A percentile compares a stretch with the other conserved stretches of the same genome.
Evolutionary conservation across 2,113 vertebrate species (phyloP).

Genomic region (Otus sunia): DNA sequence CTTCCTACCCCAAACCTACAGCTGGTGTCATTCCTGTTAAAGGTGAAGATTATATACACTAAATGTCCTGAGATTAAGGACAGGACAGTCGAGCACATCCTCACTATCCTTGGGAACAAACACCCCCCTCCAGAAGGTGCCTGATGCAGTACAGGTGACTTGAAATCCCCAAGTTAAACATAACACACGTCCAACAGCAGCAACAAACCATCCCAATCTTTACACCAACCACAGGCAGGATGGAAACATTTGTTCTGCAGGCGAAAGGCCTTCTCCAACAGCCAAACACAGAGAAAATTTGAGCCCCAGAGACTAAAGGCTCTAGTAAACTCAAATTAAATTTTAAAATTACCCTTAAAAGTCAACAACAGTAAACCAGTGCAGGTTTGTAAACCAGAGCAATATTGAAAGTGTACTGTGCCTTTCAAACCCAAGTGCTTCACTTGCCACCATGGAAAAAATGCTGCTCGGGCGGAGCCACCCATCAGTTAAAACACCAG

Average conservation of each 20-base stretch:
- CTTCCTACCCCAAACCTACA: neutral
- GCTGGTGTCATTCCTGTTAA: neutral
- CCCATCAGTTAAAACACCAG: neutral
- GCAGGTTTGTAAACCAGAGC: neutral
- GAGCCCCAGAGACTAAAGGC: neutral
- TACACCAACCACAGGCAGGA: neutral
- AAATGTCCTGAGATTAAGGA: neutral
- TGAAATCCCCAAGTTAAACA: neutral
- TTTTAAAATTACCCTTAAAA: neutral
- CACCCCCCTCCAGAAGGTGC: neutral
- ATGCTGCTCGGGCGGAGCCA: neutral
- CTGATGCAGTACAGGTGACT: accelerated
- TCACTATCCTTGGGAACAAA: neutral
- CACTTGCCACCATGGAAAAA: neutral
- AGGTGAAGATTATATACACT: accelerated
- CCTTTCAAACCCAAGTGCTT: neutral
- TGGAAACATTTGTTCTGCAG: neutral
- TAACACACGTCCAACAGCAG: neutral
- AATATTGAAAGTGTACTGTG: accelerated
- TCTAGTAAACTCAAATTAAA: neutral
- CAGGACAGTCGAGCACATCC: neutral
- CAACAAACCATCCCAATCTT: neutral
- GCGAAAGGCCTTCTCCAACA: neutral
- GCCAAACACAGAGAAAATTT: neutral
- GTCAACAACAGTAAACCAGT: neutral